phyloP scores from a whole-genome alignment of 2,888 invertebrate genomes.

The Spodoptera picta region DNA sequence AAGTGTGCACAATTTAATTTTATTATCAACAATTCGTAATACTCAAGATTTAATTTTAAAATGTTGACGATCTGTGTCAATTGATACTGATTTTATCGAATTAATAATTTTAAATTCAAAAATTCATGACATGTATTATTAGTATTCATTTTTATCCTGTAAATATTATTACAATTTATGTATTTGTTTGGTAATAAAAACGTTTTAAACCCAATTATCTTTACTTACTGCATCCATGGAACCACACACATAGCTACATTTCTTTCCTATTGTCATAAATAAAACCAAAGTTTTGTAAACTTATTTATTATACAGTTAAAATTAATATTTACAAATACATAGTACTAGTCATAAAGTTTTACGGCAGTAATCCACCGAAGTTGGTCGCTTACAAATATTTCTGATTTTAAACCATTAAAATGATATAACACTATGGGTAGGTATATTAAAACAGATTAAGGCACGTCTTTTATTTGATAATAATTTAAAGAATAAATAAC shows the following conservation, averaged over 20 bases:
- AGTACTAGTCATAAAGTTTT: conserved; percentile 24
- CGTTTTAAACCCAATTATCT: conserved; percentile 28
- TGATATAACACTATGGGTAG: conserved; percentile 5
- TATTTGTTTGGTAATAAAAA: conserved; percentile 55
- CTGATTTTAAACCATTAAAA: conserved; percentile 10
- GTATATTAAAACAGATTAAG: conserved; percentile 38
- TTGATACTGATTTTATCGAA: conserved; percentile 44
- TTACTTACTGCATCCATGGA: conserved; percentile 4
- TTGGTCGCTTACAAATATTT: conserved; percentile 18
- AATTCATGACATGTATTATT: conserved; percentile 55
- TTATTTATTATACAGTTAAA: conserved; percentile 54
- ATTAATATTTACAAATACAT: conserved; percentile 56
- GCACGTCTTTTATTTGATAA: conserved; percentile 41
- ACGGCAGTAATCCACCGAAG: conserved; percentile 31
- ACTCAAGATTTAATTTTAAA: conserved; percentile 52
- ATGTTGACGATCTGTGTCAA: conserved; percentile 40
- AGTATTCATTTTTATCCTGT: conserved; percentile 52
- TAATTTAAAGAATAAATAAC: conserved; percentile 36
- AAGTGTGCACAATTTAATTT: conserved; percentile 45
- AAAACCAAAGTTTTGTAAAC: conserved; percentile 21
- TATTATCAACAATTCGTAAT: conserved; percentile 47
- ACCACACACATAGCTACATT: no score
- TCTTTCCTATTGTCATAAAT: neutral
- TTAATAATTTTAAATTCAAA: conserved; percentile 43
- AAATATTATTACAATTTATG: conserved; percentile 56